phyloP scores from a whole-genome alignment of 2,888 invertebrate species.

The Hydroisotoma schaefferi region DNA sequence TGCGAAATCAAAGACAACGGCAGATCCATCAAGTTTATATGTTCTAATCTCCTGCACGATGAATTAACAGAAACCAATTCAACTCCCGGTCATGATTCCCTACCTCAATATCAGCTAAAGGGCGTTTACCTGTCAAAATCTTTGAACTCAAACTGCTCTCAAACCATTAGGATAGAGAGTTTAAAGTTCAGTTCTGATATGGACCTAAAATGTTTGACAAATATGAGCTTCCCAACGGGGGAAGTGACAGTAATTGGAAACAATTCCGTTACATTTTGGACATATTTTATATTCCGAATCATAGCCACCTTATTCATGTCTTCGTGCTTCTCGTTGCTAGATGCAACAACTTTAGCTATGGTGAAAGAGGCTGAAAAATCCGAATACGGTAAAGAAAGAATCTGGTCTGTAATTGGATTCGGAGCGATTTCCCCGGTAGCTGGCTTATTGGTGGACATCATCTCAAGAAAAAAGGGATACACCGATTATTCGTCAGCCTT shows the following conservation, averaged over 20 bases:
- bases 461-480: constrained; percentile 52
- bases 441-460: constrained; percentile 70
- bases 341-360: constrained; percentile 80
- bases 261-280: constrained; percentile 62
- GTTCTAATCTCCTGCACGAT: no score
- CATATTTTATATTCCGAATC: constrained; percentile 74
- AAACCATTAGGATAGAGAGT: not conserved
- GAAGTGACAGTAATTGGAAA: constrained; percentile 29
- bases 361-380: constrained; percentile 74
- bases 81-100: no score
- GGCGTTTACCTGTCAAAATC: no score
- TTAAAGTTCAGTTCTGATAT: not conserved
- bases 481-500: constrained; percentile 86
- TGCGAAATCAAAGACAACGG: no score
- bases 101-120: no score
- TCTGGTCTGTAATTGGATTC: constrained; percentile 78
- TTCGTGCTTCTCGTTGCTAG: constrained; percentile 82
- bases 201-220: constrained; percentile 24
- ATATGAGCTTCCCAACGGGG: constrained; percentile 24
- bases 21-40: no score
- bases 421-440: constrained; percentile 64
- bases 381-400: constrained; percentile 74
- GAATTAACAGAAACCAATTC: no score
- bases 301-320: constrained; percentile 76
- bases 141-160: no score